Base-by-base conservation (phyloP, 2,888 invertebrate species). In the Apodemia zela region DNA sequence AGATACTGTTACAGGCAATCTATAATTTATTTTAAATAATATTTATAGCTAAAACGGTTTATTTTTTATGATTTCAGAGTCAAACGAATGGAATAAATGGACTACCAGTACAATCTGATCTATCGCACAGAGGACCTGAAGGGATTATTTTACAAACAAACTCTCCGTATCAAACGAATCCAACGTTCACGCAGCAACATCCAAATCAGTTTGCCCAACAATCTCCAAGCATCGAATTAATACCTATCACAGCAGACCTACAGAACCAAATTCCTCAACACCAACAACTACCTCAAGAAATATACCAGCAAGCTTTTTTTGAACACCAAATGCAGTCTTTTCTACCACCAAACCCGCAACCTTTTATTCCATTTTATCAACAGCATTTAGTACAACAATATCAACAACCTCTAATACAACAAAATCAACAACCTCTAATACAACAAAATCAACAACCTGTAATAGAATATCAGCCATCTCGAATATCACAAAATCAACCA, bases 111-210 rank as follows among this genome's bases (percentile, higher is more conserved):
- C 85, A 81, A 51, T 87, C 85, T 65, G 84, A 89, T 7, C 70
- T 85, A 10, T 67, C 84, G 49, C 82, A 82, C 60, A 75, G 84
- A 17, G 86, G 84, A 58, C 79, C 84, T 2, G 87, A 87, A 66
- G 82, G 85, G 11, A 78, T 87, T 59, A 78, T 88, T 21, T 84
- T 89, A 67, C 80, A 87, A 65, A 87, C 87, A 3, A 84, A 82
- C 66, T 79, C 85, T 13, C 77, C 93, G 8, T 93, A 93, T 69
- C 93, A 93, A 74, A 88, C 93, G 11, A 93, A 93, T 70, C 87
- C 87, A n/a, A 75, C 80, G 67, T 92, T 85, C 68, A 75, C 93
- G 62, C 90, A 90, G 69, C 90, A 89, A 70, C 74, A 90, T 33
- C 90, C 89, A 72, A 80, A 75, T 45, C 89, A 89, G 67, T 74